phyloP scores from a whole-genome alignment of 2,113 vertebrate genomes.

The Oreochromis niloticus region DNA sequence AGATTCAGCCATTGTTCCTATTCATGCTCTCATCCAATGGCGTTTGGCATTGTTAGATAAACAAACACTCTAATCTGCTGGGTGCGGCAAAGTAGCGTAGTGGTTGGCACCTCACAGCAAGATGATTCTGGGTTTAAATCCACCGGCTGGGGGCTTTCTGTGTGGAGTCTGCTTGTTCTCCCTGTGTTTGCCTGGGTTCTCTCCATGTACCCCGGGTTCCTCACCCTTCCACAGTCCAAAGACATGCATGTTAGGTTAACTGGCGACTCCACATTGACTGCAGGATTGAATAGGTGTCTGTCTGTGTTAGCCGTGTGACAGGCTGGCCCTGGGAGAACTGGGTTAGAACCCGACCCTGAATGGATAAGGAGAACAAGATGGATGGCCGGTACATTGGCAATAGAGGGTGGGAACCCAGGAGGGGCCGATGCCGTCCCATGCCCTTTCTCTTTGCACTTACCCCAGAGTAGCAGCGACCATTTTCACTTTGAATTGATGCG shows the following conservation, averaged over 20 bases:
- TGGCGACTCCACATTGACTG: not conserved
- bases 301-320: not conserved
- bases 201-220: not conserved
- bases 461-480: not conserved
- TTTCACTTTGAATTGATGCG: not conserved
- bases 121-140: not conserved
- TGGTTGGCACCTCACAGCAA: not conserved
- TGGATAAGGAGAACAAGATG: not conserved
- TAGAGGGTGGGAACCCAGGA: not conserved
- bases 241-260: not conserved
- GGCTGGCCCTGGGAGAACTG: not conserved
- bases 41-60: not conserved
- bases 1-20: not conserved
- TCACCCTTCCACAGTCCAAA: not conserved
- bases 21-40: not conserved
- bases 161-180: not conserved
- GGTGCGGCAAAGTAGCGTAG: not conserved
- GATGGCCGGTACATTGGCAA: not conserved
- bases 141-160: not conserved
- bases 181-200: not conserved
- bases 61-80: not conserved
- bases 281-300: not conserved
- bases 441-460: not conserved
- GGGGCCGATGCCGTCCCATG: not conserved
- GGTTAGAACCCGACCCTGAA: not conserved